Evolutionary conservation across 2,888 invertebrate species (phyloP), one percentile per base, ranked within the genome.

Genomic region (Athripsodes cinereus): DNA sequence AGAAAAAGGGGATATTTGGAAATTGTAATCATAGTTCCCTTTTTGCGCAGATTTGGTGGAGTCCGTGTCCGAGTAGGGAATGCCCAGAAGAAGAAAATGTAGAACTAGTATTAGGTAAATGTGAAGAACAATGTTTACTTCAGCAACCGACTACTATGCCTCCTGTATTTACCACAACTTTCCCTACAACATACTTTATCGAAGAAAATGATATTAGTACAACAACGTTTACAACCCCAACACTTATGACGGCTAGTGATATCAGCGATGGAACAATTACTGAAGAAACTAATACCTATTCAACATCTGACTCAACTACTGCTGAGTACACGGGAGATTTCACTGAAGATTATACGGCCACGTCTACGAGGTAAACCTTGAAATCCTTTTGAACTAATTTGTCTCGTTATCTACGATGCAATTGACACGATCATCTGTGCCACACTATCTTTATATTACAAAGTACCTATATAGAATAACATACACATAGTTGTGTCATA

Each of bases 21-120:
- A 53, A 49, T 46, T 40, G 58, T 19, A 40, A 13, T 58, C 10
- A 13, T 20, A n/a, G 22, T 40, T 53, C 26, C 34, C 26, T 35
- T 54, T 54, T 40, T 52, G 52, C 52, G 16, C 68, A 86, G 85
- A 86, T 89, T 34, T 90, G 89, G 89, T 90, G 89, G 89, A 88
- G 88, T 68, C 89, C 89, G 0, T 90, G 89, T 67, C 87, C 88
- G 0, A 88, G 88, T 66, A 78, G 88, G 62, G 88, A 88, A 72
- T 90, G 89, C 69, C 89, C 89, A 0, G 87, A 85, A 66, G 84
- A 85, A 63, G 86, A 86, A 65, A 85, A 85, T 67, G 74, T 88
- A 22, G 86, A 88, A 68, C 81, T 90, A 67, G 84, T 87, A 16
- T 75, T 89, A 31, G 85, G 87, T 66, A 81, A 84, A 65, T 90